Conservation (phyloP, 1,140 invertebrate species). For the Neodiprion virginianus region DNA sequence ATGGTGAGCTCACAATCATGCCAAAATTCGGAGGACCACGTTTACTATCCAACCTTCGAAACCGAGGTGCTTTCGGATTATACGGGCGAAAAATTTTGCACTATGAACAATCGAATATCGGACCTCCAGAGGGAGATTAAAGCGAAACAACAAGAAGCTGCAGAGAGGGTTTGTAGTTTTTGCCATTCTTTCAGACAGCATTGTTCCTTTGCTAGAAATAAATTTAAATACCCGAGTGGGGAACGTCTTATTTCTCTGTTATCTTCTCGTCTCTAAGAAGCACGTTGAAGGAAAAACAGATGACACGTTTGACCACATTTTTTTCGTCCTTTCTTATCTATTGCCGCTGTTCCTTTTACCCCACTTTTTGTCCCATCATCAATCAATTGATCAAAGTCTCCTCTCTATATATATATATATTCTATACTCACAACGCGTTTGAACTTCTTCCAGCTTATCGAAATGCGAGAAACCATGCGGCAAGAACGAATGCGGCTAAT, state of each 20-base stretch:
- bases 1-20: too few relatives aligned
- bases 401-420: too few relatives aligned
- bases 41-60: too few relatives aligned
- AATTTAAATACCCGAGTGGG: too few relatives aligned
- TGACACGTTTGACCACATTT: too few relatives aligned
- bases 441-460: background rate
- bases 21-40: too few relatives aligned
- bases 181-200: too few relatives aligned
- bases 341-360: background rate
- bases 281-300: too few relatives aligned
- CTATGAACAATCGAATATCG: background rate
- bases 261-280: too few relatives aligned
- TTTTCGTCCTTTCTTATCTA: too few relatives aligned
- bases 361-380: background rate
- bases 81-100: background rate
- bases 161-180: background rate
- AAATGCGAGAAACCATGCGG: conserved; percentile 1
- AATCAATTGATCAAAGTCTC: conserved; percentile 1
- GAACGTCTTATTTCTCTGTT: too few relatives aligned
- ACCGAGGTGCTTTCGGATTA: background rate
- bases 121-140: background rate
- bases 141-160: background rate
- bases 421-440: background rate
- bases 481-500: background rate
- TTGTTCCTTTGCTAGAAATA: too few relatives aligned